phyloP scores from a whole-genome alignment of 2,113 vertebrate genomes.

The Sturnus vulgaris region DNA sequence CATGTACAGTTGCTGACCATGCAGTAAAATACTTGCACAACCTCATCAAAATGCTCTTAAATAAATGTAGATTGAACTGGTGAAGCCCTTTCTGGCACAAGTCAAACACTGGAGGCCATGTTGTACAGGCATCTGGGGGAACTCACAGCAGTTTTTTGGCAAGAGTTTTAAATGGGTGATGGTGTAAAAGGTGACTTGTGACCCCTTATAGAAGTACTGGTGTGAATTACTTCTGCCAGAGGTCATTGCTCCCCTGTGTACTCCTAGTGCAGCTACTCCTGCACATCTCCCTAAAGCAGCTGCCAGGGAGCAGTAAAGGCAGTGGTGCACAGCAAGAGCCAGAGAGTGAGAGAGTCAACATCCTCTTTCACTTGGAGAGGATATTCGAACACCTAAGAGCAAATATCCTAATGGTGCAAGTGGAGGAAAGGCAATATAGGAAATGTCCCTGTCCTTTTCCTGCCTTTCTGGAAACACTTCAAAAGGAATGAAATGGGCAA shows the following conservation, averaged over 20 bases:
- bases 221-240: background rate
- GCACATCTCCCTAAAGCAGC: background rate
- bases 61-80: background rate
- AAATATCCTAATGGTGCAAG: background rate
- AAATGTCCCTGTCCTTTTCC: background rate
- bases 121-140: background rate
- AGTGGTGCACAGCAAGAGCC: background rate
- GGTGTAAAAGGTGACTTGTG: background rate
- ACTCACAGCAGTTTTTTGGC: background rate
- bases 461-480: background rate
- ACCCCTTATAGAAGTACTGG: background rate
- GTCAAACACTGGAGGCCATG: background rate
- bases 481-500: slow-evolving; percentile 11
- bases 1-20: background rate
- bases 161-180: background rate
- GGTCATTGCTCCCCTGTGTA: background rate
- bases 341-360: background rate
- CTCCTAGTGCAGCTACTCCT: background rate
- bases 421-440: background rate
- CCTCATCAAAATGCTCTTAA: background rate
- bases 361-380: background rate
- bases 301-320: background rate
- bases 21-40: background rate
- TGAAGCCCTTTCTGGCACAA: background rate
- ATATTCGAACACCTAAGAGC: background rate